Evolutionary conservation across 1,140 invertebrate species (phyloP).

Genomic region (Lutraria rhynchaena): DNA sequence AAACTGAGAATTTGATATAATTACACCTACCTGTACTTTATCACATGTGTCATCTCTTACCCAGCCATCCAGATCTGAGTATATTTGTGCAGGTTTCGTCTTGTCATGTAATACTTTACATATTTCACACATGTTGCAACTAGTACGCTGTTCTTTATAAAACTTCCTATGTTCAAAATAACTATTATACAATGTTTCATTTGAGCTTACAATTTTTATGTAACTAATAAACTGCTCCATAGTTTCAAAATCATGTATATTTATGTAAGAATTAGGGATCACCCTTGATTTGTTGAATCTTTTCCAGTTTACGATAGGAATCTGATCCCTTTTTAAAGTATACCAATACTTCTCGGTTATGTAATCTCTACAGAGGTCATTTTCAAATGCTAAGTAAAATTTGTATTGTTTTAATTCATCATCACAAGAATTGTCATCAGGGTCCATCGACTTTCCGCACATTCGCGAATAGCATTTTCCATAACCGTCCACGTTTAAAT

Average conservation of each 20-base stretch:
- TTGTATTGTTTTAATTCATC: slow-evolving; percentile 88
- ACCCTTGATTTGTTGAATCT: slow-evolving; percentile 76
- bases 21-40: slow-evolving; percentile 35
- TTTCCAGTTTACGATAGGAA: slow-evolving; percentile 76
- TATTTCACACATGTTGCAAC: slow-evolving; percentile 63
- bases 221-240: slow-evolving; percentile 93
- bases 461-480: slow-evolving; percentile 83
- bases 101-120: slow-evolving; percentile 69
- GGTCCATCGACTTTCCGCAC: slow-evolving; percentile 62
- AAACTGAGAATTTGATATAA: neutral
- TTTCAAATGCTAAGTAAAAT: slow-evolving; percentile 87
- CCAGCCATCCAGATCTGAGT: slow-evolving; percentile 72
- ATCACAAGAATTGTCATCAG: slow-evolving; percentile 62
- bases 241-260: slow-evolving; percentile 96
- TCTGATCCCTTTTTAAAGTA: slow-evolving; percentile 65
- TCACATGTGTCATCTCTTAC: slow-evolving; percentile 65
- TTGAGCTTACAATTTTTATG: slow-evolving; percentile 85
- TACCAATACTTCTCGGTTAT: slow-evolving; percentile 81
- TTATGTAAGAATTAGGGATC: slow-evolving; percentile 91
- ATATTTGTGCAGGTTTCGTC: slow-evolving; percentile 65
- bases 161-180: slow-evolving; percentile 78
- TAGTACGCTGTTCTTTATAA: slow-evolving; percentile 62
- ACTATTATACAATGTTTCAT: slow-evolving; percentile 76
- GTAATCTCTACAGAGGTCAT: slow-evolving; percentile 80
- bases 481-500: slow-evolving; percentile 86